phyloP scores from a whole-genome alignment of 2,888 invertebrate genomes.

The Cyaniris semiargus region DNA sequence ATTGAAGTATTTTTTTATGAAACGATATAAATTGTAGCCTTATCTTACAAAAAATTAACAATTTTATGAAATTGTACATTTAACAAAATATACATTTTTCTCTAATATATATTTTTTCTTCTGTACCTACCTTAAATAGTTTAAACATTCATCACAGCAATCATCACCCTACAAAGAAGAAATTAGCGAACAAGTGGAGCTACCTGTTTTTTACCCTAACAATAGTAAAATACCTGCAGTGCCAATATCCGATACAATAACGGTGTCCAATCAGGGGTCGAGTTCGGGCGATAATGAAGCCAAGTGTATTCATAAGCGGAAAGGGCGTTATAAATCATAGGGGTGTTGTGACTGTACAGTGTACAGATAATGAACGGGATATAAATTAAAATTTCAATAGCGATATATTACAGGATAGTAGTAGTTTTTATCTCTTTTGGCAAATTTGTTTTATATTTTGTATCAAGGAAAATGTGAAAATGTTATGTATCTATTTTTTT shows the following conservation, averaged over 20 bases:
- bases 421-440: slow-evolving; percentile 18
- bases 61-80: background rate
- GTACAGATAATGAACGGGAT: slow-evolving; percentile 47
- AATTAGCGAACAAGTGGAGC: background rate
- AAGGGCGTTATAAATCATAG: slow-evolving; percentile 75
- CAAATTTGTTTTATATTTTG: background rate
- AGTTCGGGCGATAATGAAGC: slow-evolving; percentile 70
- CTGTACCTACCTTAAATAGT: background rate
- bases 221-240: slow-evolving; percentile 34
- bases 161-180: background rate
- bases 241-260: slow-evolving; percentile 56
- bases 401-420: slow-evolving; percentile 42
- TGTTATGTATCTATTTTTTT: background rate
- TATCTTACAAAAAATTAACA: background rate
- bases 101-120: background rate
- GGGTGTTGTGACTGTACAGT: slow-evolving; percentile 52
- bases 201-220: slow-evolving; percentile 15
- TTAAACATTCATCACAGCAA: background rate
- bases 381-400: slow-evolving; percentile 49
- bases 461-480: background rate
- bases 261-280: slow-evolving; percentile 73
- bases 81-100: background rate
- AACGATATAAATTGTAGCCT: background rate
- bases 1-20: background rate
- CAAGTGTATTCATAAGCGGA: slow-evolving; percentile 76